Evolutionary conservation across 2,797 vertebrate genomes (phyloP).

Genomic region (Peromyscus nudipes): DNA sequence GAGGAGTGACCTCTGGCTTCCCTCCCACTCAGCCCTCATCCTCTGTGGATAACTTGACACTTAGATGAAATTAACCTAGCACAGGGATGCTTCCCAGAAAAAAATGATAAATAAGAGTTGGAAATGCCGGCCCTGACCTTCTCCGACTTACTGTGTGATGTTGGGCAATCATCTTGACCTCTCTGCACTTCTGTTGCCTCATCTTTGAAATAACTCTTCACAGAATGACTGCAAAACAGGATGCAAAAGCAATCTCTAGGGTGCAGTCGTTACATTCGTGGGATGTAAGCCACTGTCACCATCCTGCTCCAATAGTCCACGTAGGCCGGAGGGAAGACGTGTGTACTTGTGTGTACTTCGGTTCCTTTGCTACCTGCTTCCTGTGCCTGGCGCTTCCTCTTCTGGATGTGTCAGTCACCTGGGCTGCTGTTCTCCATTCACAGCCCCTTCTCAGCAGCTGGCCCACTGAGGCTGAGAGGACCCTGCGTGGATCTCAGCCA

Average conservation of each 20-base stretch:
- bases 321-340: rapidly evolving
- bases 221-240: background rate
- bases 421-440: background rate
- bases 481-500: background rate
- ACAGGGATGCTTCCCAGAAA: background rate
- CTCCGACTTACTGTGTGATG: background rate
- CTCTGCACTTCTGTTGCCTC: slow-evolving; percentile 47
- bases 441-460: background rate
- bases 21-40: rapidly evolving
- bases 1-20: background rate
- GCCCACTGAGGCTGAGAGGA: background rate
- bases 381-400: background rate
- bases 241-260: background rate
- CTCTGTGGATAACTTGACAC: background rate
- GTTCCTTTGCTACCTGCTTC: background rate
- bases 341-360: too few species aligned
- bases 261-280: background rate
- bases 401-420: too few species aligned
- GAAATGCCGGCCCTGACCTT: background rate
- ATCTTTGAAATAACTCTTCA: background rate
- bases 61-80: background rate
- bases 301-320: background rate
- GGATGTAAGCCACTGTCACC: background rate
- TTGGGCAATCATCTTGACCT: background rate
- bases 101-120: background rate